These are phyloP conservation scores for Hypena proboscidalis DNA, from an alignment of 2,888 invertebrate genomes.

Conservation along the genomic window DNA sequence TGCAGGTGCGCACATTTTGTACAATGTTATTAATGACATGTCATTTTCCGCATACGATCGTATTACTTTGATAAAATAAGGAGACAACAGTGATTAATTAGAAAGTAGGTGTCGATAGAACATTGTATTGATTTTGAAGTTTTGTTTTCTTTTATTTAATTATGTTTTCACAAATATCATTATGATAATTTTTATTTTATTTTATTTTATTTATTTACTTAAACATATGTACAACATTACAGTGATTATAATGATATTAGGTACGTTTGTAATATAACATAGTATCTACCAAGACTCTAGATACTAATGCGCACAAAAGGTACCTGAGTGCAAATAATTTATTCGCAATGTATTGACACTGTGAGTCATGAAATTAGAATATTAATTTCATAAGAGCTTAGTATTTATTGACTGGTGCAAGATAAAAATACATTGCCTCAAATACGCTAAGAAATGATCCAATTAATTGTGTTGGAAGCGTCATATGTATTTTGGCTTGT, in stretches of 20 bases:
- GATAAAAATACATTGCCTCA: no score
- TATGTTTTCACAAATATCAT: no score
- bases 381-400: conserved; percentile 41
- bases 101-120: conserved; percentile 8
- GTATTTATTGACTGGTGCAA: background rate
- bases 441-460: no score
- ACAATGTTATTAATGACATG: conserved; percentile 49
- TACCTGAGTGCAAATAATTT: conserved; percentile 27
- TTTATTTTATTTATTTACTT: no score
- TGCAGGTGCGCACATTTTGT: conserved; percentile 54
- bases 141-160: no score
- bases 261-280: no score
- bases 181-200: no score
- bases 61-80: conserved; percentile 36
- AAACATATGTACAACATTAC: no score
- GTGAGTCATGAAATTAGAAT: conserved; percentile 53
- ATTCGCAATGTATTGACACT: conserved; percentile 37
- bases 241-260: no score
- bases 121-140: background rate
- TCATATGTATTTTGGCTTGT: no score
- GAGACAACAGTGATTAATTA: conserved; percentile 22
- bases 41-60: conserved; percentile 39
- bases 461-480: no score
- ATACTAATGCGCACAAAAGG: conserved; percentile 42
- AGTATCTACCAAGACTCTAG: conserved; percentile 4